Conservation (phyloP, 2,113 vertebrate species). For the Psammodynastes pulverulentus region DNA sequence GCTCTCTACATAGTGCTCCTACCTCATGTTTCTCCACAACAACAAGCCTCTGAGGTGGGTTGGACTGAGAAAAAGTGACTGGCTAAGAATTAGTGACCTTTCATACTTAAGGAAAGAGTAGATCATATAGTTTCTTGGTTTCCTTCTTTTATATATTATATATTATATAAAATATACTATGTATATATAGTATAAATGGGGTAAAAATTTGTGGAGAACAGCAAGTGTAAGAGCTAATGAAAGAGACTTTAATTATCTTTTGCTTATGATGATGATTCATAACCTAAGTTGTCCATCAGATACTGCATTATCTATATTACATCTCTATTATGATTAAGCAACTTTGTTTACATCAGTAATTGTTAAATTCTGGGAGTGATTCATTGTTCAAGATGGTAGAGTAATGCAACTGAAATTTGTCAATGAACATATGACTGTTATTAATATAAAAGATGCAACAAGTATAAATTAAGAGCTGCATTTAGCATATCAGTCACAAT, state of each 20-base stretch:
- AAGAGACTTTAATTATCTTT: slow-evolving; percentile 3
- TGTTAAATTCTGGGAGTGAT: slow-evolving; percentile 52
- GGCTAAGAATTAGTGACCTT: no score
- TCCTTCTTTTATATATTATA: no score
- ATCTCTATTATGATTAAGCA: slow-evolving; percentile 26
- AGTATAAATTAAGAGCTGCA: slow-evolving; percentile 24
- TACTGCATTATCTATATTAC: not conserved
- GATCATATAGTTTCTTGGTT: not conserved
- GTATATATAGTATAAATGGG: not conserved
- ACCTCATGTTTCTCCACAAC: no score
- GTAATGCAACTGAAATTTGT: slow-evolving; percentile 23
- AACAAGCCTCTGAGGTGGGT: no score
- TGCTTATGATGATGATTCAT: slow-evolving; percentile 41
- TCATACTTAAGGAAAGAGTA: no score
- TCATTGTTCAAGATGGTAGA: slow-evolving; percentile 39
- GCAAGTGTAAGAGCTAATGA: slow-evolving; percentile 11
- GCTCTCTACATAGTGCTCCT: no score
- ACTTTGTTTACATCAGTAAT: slow-evolving; percentile 53
- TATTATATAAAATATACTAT: no score
- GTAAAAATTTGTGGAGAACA: not conserved
- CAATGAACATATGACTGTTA: slow-evolving; percentile 17
- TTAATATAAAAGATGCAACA: slow-evolving; percentile 29
- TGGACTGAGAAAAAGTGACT: no score
- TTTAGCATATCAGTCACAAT: slow-evolving; percentile 40
- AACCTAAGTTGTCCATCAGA: slow-evolving; percentile 10